A percentile compares a stretch with the other conserved stretches of the same genome.
phyloP scores from a whole-genome alignment of 2,888 invertebrate genomes.

The Beris morrisii region DNA sequence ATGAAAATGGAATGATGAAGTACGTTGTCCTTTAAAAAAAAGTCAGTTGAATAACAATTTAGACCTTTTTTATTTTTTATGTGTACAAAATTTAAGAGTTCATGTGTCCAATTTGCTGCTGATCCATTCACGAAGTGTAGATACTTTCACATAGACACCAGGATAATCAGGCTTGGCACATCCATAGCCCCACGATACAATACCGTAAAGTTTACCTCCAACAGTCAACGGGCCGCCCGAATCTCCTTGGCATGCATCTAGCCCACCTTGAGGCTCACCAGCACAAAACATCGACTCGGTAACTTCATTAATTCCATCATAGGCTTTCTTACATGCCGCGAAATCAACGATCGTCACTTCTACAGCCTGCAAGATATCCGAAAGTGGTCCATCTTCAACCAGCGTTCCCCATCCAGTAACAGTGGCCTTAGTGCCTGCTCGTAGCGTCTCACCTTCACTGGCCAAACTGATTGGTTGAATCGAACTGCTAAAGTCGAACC shows the following conservation, averaged over 20 bases:
- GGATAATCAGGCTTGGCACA: slow-evolving; percentile 37
- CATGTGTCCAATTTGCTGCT: not conserved
- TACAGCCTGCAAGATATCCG: slow-evolving; percentile 52
- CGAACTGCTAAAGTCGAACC: slow-evolving; percentile 51
- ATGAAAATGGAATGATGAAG: too few relatives aligned
- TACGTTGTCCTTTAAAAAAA: too few relatives aligned
- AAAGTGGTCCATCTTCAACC: slow-evolving; percentile 43
- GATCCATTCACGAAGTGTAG: slow-evolving; percentile 55
- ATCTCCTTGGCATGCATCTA: slow-evolving; percentile 40
- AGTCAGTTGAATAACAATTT: too few relatives aligned
- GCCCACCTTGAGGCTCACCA: slow-evolving; percentile 33
- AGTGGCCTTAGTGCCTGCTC: not conserved
- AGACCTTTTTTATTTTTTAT: too few relatives aligned
- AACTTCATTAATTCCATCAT: slow-evolving; percentile 25
- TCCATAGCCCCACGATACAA: slow-evolving; percentile 40
- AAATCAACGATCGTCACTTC: slow-evolving; percentile 56
- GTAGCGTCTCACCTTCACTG: slow-evolving; percentile 37
- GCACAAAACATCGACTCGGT: slow-evolving; percentile 39
- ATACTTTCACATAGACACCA: slow-evolving; percentile 42
- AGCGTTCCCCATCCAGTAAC: slow-evolving; percentile 35
- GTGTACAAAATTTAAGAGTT: too few relatives aligned
- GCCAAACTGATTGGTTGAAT: slow-evolving; percentile 54
- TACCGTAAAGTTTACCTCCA: slow-evolving; percentile 35
- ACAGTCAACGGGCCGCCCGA: slow-evolving; percentile 39
- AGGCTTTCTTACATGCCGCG: slow-evolving; percentile 35